phyloP scores from a whole-genome alignment of 2,797 vertebrate species.

The Alca torda region DNA sequence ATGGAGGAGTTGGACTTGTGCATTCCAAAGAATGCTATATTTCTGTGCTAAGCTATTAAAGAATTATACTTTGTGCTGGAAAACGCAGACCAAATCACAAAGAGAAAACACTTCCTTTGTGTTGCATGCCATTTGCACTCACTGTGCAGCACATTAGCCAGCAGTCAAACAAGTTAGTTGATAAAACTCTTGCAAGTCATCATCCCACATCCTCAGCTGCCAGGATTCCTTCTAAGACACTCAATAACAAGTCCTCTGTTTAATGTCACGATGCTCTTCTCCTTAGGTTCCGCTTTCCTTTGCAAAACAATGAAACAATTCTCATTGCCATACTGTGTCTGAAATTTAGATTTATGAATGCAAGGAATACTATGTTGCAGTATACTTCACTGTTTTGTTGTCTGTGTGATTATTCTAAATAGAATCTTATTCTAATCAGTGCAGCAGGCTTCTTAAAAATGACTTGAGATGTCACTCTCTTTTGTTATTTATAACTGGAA shows the following conservation, averaged over 20 bases:
- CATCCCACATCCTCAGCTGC: background rate
- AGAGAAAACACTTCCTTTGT: background rate
- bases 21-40: background rate
- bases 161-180: background rate
- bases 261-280: background rate
- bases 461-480: background rate
- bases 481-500: background rate
- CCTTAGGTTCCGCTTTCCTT: background rate
- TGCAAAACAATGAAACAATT: background rate
- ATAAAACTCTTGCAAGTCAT: background rate
- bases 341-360: background rate
- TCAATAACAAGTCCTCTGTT: background rate
- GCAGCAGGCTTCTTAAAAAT: background rate
- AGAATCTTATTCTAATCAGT: background rate
- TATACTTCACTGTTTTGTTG: background rate
- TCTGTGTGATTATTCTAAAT: background rate
- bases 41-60: background rate
- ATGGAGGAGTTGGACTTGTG: rapidly evolving
- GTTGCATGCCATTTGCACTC: background rate
- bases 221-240: background rate
- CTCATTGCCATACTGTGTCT: background rate
- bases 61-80: background rate
- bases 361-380: background rate
- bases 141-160: background rate
- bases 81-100: background rate